Conservation (phyloP, 1,140 invertebrate genomes). For the Chlorops oryzae region DNA sequence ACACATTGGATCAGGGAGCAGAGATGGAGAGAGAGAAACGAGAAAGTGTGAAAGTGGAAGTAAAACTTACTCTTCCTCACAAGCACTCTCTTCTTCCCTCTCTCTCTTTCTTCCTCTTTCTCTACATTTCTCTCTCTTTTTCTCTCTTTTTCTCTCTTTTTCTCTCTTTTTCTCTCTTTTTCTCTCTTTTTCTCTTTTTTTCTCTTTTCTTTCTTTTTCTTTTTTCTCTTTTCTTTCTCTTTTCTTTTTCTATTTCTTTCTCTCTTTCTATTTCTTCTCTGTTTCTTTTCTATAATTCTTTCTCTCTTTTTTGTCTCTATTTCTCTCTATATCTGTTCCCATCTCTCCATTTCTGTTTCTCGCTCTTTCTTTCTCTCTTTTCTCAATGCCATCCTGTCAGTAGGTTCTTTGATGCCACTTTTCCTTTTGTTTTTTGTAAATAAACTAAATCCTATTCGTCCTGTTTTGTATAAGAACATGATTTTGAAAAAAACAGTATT, state of each 20-base stretch:
- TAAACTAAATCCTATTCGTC: no score
- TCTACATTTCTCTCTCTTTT: not conserved
- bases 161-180: not conserved
- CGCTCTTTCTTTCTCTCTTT: not conserved
- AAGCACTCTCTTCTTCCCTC: not conserved
- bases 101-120: not conserved
- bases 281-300: not conserved
- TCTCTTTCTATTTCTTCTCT: not conserved
- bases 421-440: no score
- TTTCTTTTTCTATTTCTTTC: not conserved
- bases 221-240: not conserved
- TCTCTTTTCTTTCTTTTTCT: not conserved
- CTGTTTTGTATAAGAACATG: no score
- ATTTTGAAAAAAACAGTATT: no score
- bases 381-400: no score
- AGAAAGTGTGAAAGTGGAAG: no score
- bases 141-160: not conserved
- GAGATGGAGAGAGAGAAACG: no score
- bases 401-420: no score
- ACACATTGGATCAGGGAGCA: no score
- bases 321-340: no score
- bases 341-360: not conserved
- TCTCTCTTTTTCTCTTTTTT: not conserved
- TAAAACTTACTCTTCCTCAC: no score
- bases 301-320: not conserved